Base-by-base conservation (phyloP, 2,888 invertebrate species). In the Apoderus coryli region DNA sequence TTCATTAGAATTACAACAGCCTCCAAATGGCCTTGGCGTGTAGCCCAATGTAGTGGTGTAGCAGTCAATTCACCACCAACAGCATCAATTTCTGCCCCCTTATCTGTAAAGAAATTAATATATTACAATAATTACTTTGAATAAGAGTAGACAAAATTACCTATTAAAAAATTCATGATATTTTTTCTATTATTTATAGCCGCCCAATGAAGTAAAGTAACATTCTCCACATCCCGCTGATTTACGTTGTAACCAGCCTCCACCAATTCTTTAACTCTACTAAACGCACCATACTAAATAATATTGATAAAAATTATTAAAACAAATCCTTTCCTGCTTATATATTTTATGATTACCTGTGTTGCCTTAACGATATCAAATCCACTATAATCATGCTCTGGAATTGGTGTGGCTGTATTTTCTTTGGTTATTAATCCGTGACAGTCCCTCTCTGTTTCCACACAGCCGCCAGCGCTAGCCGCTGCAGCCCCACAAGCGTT, bases 161-260 rank as follows among this genome's bases (percentile, higher is more conserved):
- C 72, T 41, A 95, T 68, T 48, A 84, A 78, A 60, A 80, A 92
- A 49, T 76, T 74, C 34, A 93, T 86, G 45, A 96, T 84, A 47
- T 95, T 90, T 42, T 76, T 72, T 33, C 95, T 70, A 64, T 96
- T 96, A 60, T 98, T 98, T 52, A 98, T 98, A 10, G 96, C 84
- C 19, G 96, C 96, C 98, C 98, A 98, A 57, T 98, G 98, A n/a
- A 98, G 64, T 29, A 98, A 62, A 2, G 93, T 92, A 32, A 98
- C 95, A 27, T 90, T 92, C 59, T 98, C 96, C 42, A 71, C 69
- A 58, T 98, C 96, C 25, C 89, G 79, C 52, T 84, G 77, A 59
- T 95, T 95, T 9, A 95, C 89, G 63, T 93, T 85, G 62, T 80
- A 82, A 2, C 95, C 95, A 22, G 76, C 76, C 49, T 95, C 92